phyloP scores from a whole-genome alignment of 2,113 vertebrate genomes.

The Hepsetus odoe region DNA sequence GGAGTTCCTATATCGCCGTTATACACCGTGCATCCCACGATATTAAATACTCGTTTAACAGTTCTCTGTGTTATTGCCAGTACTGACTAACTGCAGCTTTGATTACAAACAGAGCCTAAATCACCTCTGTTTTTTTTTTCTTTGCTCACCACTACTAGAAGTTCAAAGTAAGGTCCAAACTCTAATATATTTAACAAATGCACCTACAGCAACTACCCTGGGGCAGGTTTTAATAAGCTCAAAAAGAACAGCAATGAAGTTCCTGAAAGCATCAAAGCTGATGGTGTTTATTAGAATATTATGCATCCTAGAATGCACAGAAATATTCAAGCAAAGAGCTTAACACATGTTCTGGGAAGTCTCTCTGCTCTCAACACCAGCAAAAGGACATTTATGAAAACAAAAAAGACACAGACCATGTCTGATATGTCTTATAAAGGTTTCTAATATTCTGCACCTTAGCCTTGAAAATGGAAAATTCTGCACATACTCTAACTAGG shows the following conservation, averaged over 20 bases:
- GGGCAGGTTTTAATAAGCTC: background rate
- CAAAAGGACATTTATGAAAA: background rate
- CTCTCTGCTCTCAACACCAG: background rate
- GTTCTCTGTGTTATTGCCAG: too few relatives aligned
- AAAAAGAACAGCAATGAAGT: too few relatives aligned
- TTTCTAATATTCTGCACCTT: slow-evolving; percentile 5
- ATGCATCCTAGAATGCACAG: too few relatives aligned
- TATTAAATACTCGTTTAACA: background rate
- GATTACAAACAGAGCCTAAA: too few relatives aligned
- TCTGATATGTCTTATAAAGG: background rate
- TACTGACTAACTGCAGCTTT: too few relatives aligned
- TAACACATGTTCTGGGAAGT: background rate
- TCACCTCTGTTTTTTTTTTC: too few relatives aligned
- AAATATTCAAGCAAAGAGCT: background rate
- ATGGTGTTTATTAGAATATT: too few relatives aligned
- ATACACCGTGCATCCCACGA: background rate
- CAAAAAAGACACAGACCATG: background rate
- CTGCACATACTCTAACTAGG: background rate
- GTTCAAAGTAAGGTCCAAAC: too few relatives aligned
- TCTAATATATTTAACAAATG: background rate
- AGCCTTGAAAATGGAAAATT: slow-evolving; percentile 21
- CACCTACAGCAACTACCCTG: too few relatives aligned
- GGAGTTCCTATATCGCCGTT: background rate
- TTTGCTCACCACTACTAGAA: too few relatives aligned
- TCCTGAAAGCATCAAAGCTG: too few relatives aligned